These are phyloP conservation scores for Lordiphosa stackelbergi DNA, from an alignment of 1,140 invertebrate species.

Conservation along the genomic window DNA sequence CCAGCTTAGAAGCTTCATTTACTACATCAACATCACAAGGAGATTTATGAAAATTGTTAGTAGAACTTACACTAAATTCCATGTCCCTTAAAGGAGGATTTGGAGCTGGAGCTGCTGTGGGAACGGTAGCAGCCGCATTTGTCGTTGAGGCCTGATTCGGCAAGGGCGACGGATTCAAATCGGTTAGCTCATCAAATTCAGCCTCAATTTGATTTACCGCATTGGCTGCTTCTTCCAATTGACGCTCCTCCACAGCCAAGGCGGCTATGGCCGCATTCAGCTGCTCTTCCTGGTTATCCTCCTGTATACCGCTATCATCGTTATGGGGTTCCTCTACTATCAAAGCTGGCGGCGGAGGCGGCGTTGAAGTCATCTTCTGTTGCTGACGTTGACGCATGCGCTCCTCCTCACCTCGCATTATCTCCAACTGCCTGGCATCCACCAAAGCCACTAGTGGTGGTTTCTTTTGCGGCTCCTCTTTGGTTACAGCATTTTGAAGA, in stretches of 20 bases:
- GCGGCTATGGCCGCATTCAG: conserved; percentile 70
- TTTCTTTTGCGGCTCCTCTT: conserved; percentile 70
- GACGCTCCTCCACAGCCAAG: conserved; percentile 62
- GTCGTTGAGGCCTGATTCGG: conserved; percentile 3
- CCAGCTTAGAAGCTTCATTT: conserved; percentile 61
- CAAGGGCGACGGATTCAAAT: conserved; percentile 44
- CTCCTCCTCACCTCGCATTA: conserved; percentile 69
- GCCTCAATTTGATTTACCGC: conserved; percentile 74
- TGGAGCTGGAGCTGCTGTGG: conserved; percentile 40
- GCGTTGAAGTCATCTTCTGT: conserved; percentile 16
- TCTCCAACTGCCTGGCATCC: conserved; percentile 71
- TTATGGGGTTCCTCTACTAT: conserved; percentile 79
- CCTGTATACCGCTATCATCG: conserved; percentile 90
- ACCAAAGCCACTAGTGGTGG: conserved; percentile 67
- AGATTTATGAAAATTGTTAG: conserved; percentile 72
- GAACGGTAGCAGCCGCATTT: conserved; percentile 18
- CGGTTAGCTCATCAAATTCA: conserved; percentile 67
- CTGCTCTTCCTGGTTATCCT: conserved; percentile 80
- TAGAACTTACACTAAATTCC: conserved; percentile 77
- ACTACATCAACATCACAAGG: conserved; percentile 59
- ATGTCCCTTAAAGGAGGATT: conserved; percentile 61
- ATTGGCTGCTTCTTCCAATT: conserved; percentile 68
- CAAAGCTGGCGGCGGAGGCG: conserved; percentile 36
- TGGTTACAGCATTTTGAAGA: conserved; percentile 70
- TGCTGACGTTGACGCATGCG: conserved; percentile 51